Conservation (phyloP, 1,140 invertebrate genomes). For the Aphis craccivora region DNA sequence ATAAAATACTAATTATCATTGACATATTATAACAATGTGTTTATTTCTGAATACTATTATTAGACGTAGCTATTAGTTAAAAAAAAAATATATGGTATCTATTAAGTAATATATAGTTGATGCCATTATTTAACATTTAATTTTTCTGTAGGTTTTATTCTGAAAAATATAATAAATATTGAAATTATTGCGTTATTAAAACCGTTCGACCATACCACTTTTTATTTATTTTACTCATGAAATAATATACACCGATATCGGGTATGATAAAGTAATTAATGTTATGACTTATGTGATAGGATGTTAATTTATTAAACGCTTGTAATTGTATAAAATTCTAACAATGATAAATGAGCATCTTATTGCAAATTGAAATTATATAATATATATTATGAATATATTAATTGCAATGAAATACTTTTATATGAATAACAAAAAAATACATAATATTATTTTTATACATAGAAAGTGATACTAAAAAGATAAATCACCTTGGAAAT, state of each 20-base stretch:
- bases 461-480: background rate
- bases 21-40: background rate
- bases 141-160: background rate
- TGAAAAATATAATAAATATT: background rate
- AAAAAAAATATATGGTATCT: too few relatives aligned
- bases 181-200: background rate
- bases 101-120: background rate
- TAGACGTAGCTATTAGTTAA: background rate
- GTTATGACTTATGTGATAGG: background rate
- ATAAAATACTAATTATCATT: background rate
- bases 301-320: background rate
- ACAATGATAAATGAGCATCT: background rate
- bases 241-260: too few relatives aligned
- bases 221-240: background rate
- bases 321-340: background rate
- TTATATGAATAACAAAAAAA: background rate
- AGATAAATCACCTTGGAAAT: background rate
- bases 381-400: background rate
- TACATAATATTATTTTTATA: background rate
- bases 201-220: background rate
- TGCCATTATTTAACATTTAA: background rate
- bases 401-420: background rate
- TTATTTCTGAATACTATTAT: too few relatives aligned
- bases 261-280: background rate
- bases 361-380: background rate